A percentile compares a stretch with the other conserved stretches of the same genome.
phyloP scores from a whole-genome alignment of 2,888 invertebrate genomes.

The Craniophora ligustri region DNA sequence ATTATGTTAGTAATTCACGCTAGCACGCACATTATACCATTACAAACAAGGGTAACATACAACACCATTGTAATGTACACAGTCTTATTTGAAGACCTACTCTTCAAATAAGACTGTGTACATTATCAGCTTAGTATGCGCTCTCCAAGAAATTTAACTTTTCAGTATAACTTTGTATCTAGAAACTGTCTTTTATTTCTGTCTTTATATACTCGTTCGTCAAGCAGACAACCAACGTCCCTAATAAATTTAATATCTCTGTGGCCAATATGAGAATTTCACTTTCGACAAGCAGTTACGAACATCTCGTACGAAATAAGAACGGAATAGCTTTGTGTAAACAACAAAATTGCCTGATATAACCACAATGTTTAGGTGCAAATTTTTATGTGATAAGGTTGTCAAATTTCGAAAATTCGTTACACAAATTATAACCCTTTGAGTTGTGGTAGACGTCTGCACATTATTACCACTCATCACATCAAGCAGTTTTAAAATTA shows the following conservation, averaged over 20 bases:
- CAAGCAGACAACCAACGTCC: constrained; percentile 55
- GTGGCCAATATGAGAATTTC: constrained; percentile 59
- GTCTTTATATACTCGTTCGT: constrained; percentile 53
- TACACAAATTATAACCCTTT: too few relatives aligned
- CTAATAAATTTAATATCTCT: constrained; percentile 61
- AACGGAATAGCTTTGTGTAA: constrained; percentile 66
- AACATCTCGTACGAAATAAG: constrained; percentile 67
- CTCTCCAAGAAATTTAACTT: constrained; percentile 32
- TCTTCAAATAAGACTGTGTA: too few relatives aligned
- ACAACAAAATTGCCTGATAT: constrained; percentile 64
- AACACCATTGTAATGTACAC: constrained; percentile 35
- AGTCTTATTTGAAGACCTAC: constrained; percentile 47
- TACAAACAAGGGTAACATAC: constrained; percentile 39
- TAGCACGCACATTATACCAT: constrained; percentile 36
- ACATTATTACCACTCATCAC: too few relatives aligned
- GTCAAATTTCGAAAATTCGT: too few relatives aligned
- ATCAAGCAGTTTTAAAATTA: too few relatives aligned
- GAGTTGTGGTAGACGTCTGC: too few relatives aligned
- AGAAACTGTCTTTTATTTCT: constrained; percentile 47
- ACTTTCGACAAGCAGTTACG: constrained; percentile 56
- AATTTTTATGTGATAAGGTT: too few relatives aligned
- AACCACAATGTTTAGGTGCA: too few relatives aligned
- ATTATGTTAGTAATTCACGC: constrained; percentile 44
- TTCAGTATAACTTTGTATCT: constrained; percentile 30
- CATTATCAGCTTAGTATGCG: constrained; percentile 32